phyloP scores from a whole-genome alignment of 37 sponge, comb jelly and placozoan genomes.

The Diacarnus erythraeanus region DNA sequence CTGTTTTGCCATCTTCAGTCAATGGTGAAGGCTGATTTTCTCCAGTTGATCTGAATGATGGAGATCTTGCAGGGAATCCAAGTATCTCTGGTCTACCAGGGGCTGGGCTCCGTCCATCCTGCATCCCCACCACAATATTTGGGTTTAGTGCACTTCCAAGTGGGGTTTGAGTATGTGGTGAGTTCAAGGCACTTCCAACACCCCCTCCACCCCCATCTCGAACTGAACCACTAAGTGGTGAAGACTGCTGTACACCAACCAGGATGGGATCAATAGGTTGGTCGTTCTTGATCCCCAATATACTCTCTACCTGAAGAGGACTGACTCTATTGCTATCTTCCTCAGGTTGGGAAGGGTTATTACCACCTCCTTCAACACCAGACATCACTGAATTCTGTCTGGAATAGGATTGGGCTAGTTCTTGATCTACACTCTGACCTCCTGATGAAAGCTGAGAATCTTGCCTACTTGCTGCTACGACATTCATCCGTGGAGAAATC shows the following conservation, averaged over 20 bases:
- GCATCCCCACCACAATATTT: not conserved
- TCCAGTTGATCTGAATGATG: conserved; percentile 3
- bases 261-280: conserved; percentile 5
- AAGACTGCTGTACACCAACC: conserved; percentile 15
- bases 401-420: conserved; percentile 13
- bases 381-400: conserved; percentile 1
- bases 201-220: not conserved
- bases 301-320: conserved; percentile 49
- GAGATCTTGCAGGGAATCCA: not conserved
- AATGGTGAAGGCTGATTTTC: conserved; percentile 10
- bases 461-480: not conserved
- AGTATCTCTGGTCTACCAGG: conserved; percentile 13
- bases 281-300: conserved; percentile 38
- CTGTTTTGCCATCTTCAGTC: conserved; percentile 8
- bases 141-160: not conserved
- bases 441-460: conserved; percentile 2
- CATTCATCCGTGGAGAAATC: conserved; percentile 25
- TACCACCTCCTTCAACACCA: not conserved
- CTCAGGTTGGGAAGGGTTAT: not conserved
- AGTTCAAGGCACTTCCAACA: not conserved
- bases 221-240: not conserved
- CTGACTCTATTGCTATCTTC: not conserved
- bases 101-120: conserved; percentile 1
- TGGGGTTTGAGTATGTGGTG: not conserved
- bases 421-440: not conserved